Conservation (phyloP, 2,113 vertebrate species). For the Pseudopodoces humilis region DNA sequence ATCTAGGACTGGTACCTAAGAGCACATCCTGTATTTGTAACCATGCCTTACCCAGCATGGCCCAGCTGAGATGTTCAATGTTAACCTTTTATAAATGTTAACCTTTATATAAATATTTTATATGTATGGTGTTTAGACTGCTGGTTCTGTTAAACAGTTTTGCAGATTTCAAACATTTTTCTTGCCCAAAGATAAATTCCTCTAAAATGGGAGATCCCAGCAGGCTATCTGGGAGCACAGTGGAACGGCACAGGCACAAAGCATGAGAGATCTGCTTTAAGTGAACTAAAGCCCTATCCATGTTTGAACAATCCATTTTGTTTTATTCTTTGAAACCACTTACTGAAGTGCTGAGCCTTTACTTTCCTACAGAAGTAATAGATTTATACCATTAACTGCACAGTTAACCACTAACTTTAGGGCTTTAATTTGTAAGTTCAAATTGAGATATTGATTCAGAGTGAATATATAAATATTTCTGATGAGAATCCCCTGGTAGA, state of each 20-base stretch:
- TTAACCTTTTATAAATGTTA: background rate
- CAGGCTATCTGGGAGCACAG: background rate
- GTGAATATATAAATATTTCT: conserved; percentile 42
- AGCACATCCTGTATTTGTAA: background rate
- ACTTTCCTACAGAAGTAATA: conserved; percentile 15
- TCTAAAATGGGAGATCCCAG: background rate
- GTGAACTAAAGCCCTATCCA: background rate
- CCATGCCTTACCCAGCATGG: too few species aligned
- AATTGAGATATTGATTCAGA: conserved; percentile 41
- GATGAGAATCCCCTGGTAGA: background rate
- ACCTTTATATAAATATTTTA: background rate
- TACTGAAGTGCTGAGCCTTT: conserved; percentile 49
- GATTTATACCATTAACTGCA: conserved; percentile 56
- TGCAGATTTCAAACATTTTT: background rate
- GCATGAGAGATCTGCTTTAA: background rate
- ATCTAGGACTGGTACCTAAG: background rate
- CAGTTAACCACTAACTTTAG: conserved; percentile 22
- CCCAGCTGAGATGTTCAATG: background rate
- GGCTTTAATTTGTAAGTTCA: conserved; percentile 49
- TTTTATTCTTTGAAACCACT: conserved; percentile 28
- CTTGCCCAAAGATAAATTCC: background rate
- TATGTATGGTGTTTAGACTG: background rate
- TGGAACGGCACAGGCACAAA: background rate
- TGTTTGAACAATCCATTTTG: background rate
- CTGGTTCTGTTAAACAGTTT: background rate